Evolutionary conservation across 2,113 vertebrate species (phyloP), one percentile per base, ranked within the genome.

Genomic region (Ciconia boyciana): DNA sequence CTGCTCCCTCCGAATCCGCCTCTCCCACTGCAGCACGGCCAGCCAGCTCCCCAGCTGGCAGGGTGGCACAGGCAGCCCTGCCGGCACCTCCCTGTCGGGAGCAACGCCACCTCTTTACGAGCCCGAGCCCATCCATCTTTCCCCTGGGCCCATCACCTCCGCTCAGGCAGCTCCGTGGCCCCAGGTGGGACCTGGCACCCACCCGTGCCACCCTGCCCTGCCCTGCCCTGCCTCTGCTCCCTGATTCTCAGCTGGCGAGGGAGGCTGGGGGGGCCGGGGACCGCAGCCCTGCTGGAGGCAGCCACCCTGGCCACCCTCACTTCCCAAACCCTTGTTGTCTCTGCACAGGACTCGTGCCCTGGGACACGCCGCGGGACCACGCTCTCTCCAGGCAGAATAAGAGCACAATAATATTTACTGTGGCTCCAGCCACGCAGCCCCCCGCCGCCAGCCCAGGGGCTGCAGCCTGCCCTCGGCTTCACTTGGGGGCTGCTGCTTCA

Each of bases 381-480:
- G 78, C 55, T 66, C 55, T 8, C 57, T 69, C 20, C 75, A 16
- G 66, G 87, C 74, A 18, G 89, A 62, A 11, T 7, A n/a, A 94
- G 88, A 86, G 82, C 88, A 79, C 79, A 75, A 93, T 39, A 92
- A 95, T 95, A 94, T 95, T 96, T 85, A 86, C 22, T 0, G 24
- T 92, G 92, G 93, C 93, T 55, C 14, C 3, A 36, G 66, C n/a
- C 81, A 49, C 6, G 8, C 57, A 41, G 84, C 83, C 74, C 91
- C 92, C 87, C 11, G 18, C 93, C 26, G 91, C 69, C 82, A 88
- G 77, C 76, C 74, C 69, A 22, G 72, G 68, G 83, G 74, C 52
- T 55, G 64, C 75, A 52, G 49, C 88, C 61, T 22, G 68, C 88
- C 93, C 92, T 41, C 3, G 6, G 80, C 89, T 76, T 61, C 80